These are phyloP conservation scores for Cryptotermes secundus DNA, from an alignment of 1,140 invertebrate genomes.

Conservation along the genomic window DNA sequence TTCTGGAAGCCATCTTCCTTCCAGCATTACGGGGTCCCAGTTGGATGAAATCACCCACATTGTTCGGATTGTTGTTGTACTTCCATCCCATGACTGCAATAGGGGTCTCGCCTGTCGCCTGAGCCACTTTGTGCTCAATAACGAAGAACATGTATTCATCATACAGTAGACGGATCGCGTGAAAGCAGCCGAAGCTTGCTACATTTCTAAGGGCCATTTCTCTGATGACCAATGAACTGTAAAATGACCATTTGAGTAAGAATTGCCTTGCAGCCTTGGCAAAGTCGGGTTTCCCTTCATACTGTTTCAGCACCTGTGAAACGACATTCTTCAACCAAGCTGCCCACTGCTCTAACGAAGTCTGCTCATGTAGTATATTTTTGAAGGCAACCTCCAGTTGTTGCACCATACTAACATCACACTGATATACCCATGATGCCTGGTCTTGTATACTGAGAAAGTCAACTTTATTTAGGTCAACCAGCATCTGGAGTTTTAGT, in stretches of 20 bases:
- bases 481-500: slow-evolving; percentile 96
- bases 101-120: slow-evolving; percentile 84
- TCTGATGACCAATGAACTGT: slow-evolving; percentile 95
- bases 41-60: slow-evolving; percentile 23
- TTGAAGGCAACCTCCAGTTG: slow-evolving; percentile 93
- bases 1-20: slow-evolving; percentile 7
- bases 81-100: slow-evolving; percentile 86
- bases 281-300: slow-evolving; percentile 80
- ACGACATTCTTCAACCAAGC: slow-evolving; percentile 93
- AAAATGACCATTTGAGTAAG: slow-evolving; percentile 98
- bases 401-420: slow-evolving; percentile 82
- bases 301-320: slow-evolving; percentile 81
- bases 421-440: slow-evolving; percentile 95
- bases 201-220: slow-evolving; percentile 94
- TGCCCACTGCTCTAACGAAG: slow-evolving; percentile 95
- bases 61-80: slow-evolving; percentile 30
- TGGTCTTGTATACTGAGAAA: slow-evolving; percentile 93
- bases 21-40: not conserved
- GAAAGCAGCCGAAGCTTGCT: slow-evolving; percentile 98
- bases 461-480: slow-evolving; percentile 95
- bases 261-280: slow-evolving; percentile 91
- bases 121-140: slow-evolving; percentile 94
- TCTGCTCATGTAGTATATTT: slow-evolving; percentile 86
- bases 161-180: slow-evolving; percentile 94
- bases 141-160: slow-evolving; percentile 99